Evolutionary conservation across 2,113 vertebrate genomes (phyloP), one percentile per base, ranked within the genome.

Genomic region (Leptobrachium ailaonicum): DNA sequence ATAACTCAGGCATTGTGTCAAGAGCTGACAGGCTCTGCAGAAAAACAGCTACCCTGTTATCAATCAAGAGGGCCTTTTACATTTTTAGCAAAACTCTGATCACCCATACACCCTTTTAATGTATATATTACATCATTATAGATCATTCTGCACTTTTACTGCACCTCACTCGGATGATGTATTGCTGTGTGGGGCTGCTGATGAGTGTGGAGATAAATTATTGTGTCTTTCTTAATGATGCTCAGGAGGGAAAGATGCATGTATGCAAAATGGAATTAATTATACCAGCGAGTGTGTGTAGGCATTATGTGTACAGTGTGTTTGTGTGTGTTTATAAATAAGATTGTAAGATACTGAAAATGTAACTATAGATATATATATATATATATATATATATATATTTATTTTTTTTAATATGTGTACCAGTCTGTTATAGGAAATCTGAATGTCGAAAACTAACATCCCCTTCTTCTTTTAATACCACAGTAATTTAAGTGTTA

Each of bases 1-100:
- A 98, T 98, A 98, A 98, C 94, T 98, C 97, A 98, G 92, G 91
- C 91, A 91, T 94, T 92, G 93, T 93, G 95, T 95, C 95, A 94
- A 87, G 89, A 87, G 85, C 90, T 95, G 96, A 99, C 97, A 97
- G 95, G 92, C 95, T 89, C 91, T 88, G 95, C 93, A 88, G 94
- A 96, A 95, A 91, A 95, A 96, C 94, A 91, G 91, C 94, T 91
- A 90, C 92, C 90, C 90, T 90, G 93, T 95, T 94, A 96, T 96
- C 95, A 93, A 95, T 96, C 94, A 92, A 95, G 94, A 87, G 93
- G 92, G 92, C 93, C 93, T 94, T 94, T 95, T 95, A 95, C 95
- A 93, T 95, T 94, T 95, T 95, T 93, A 94, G 93, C 92, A 94
- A 93, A 94, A 90, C 90, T 94, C 92, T 93, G 91, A 95, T 95